Evolutionary conservation across 53 echinoderm and acorn worm species (phyloP).

Genomic region (Astropecten irregularis): DNA sequence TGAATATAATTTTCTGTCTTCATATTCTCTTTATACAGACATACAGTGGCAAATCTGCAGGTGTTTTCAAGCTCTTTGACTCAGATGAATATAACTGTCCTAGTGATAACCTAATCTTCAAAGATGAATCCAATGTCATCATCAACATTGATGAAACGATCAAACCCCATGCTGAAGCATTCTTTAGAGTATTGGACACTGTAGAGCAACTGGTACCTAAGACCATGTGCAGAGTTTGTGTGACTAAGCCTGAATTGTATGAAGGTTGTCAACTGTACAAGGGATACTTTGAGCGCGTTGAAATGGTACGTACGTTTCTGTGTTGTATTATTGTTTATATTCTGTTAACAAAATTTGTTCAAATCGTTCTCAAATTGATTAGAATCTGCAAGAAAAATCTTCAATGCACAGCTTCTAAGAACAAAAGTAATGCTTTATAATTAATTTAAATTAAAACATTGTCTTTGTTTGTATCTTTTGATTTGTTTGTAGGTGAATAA

Average conservation of each 20-base stretch:
- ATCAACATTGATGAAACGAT: slow-evolving; percentile 60
- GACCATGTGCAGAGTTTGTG: slow-evolving; percentile 84
- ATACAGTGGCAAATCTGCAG: slow-evolving; percentile 12
- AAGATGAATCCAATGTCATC: slow-evolving; percentile 69
- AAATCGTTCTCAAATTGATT: too few relatives aligned
- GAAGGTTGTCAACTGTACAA: slow-evolving; percentile 9
- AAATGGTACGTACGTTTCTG: slow-evolving; percentile 42
- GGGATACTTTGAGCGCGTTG: slow-evolving; percentile 50
- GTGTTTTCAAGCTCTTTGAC: slow-evolving; percentile 74
- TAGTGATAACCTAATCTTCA: slow-evolving; percentile 75
- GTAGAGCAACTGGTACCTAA: slow-evolving; percentile 65
- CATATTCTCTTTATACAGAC: neutral
- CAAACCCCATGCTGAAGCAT: slow-evolving; percentile 42
- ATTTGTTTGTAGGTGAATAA: slow-evolving; percentile 65
- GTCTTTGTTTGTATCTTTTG: neutral
- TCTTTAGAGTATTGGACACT: slow-evolving; percentile 29
- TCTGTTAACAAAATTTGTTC: too few relatives aligned
- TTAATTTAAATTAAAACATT: too few relatives aligned
- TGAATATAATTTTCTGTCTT: too few relatives aligned
- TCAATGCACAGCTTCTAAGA: neutral
- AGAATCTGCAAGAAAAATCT: too few relatives aligned
- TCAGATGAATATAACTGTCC: slow-evolving; percentile 68
- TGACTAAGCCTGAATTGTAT: slow-evolving; percentile 28
- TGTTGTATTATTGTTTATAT: neutral
- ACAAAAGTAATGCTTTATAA: neutral